A percentile compares a stretch with the other conserved stretches of the same genome.
These are phyloP conservation scores for Cossypha heuglini DNA, from an alignment of 2,797 vertebrate species.

Conservation along the genomic window DNA sequence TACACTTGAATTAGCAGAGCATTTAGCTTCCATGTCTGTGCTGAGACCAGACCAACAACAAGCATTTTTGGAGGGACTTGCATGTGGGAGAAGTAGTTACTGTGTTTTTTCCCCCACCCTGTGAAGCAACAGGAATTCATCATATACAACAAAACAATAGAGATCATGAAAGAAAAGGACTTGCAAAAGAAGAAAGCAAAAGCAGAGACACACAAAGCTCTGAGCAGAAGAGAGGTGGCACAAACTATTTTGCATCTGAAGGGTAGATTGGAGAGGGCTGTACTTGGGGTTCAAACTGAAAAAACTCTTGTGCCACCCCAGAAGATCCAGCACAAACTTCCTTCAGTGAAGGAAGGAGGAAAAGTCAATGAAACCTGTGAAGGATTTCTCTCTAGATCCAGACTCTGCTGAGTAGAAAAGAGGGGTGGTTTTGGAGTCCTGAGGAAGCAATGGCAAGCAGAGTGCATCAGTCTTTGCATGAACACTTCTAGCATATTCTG, in stretches of 20 bases:
- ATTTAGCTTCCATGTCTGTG: neutral
- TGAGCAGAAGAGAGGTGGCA: neutral
- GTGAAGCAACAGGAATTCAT: neutral
- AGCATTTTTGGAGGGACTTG: neutral
- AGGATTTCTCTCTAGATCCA: neutral
- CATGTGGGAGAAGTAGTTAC: neutral
- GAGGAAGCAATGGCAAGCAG: neutral
- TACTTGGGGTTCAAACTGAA: neutral
- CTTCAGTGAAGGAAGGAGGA: neutral
- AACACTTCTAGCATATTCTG: neutral
- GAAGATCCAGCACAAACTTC: neutral
- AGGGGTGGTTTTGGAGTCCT: neutral
- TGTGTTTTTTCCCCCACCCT: fast-evolving
- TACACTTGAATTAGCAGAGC: neutral
- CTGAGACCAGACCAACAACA: neutral
- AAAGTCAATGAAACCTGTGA: neutral
- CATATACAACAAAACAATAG: neutral
- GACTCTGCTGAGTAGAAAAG: neutral
- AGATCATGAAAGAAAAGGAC: neutral
- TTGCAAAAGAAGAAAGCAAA: neutral
- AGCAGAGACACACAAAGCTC: neutral
- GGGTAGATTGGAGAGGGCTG: neutral
- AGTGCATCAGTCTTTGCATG: neutral
- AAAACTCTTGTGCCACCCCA: neutral
- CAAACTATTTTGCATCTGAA: neutral